Conservation (phyloP, 2,888 invertebrate genomes). For the Dasysyrphus albostriatus region DNA sequence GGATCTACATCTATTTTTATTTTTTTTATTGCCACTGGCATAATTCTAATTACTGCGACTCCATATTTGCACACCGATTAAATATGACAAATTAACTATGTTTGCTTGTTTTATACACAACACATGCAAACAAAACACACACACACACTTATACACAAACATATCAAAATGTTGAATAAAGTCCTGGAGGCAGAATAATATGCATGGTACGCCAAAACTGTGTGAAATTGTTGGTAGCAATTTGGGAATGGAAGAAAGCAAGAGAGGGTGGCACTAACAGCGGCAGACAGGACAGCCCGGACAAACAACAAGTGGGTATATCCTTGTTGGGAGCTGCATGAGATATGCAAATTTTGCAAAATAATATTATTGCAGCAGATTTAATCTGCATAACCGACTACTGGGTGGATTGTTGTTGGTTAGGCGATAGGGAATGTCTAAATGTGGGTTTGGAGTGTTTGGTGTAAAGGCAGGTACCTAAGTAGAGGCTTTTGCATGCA, state of each 20-base stretch:
- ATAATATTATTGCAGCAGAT: constrained; percentile 73
- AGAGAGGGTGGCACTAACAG: neutral
- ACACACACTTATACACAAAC: constrained; percentile 4
- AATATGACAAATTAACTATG: constrained; percentile 70
- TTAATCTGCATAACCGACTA: constrained; percentile 71
- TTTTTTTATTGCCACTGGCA: constrained; percentile 32
- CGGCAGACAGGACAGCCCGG: neutral
- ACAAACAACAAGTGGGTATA: constrained; percentile 73
- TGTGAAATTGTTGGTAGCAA: constrained; percentile 27
- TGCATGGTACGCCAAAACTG: constrained; percentile 30
- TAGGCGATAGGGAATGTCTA: neutral
- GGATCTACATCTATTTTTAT: constrained; percentile 1
- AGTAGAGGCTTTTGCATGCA: neutral
- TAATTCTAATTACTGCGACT: constrained; percentile 69
- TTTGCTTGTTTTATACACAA: constrained; percentile 34
- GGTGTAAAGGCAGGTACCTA: neutral
- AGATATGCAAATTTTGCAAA: constrained; percentile 75
- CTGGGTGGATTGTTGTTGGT: constrained; percentile 32
- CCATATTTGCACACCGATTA: constrained; percentile 68
- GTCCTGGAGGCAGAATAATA: constrained; percentile 32
- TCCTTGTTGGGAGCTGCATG: constrained; percentile 48
- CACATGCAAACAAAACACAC: too few species aligned
- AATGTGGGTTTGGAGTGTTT: neutral
- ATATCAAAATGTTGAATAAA: too few species aligned
- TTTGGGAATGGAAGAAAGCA: too few species aligned